phyloP scores from a whole-genome alignment of 2,888 invertebrate genomes.

The Drosophila prostipennis region DNA sequence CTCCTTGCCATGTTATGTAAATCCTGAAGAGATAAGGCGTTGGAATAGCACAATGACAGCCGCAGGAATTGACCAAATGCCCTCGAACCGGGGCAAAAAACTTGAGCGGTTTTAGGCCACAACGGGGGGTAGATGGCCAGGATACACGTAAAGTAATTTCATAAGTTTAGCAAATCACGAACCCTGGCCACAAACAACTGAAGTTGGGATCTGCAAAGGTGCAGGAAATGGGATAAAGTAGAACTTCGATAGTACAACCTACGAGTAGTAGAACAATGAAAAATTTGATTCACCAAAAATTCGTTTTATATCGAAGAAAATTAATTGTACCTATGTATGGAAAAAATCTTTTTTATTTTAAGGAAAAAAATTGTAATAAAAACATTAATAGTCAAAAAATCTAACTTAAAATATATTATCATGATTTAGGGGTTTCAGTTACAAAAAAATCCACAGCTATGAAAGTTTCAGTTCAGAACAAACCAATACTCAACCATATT shows the following conservation, averaged over 20 bases:
- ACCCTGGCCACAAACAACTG: slow-evolving; percentile 74
- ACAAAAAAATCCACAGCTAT: too few species aligned
- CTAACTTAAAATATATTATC: too few species aligned
- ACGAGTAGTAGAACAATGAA: too few species aligned
- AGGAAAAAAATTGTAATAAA: too few species aligned
- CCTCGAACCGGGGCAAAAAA: slow-evolving; percentile 43
- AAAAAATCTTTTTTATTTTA: too few species aligned
- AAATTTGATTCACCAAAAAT: background rate
- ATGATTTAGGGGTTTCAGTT: too few species aligned
- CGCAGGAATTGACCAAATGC: slow-evolving; percentile 75
- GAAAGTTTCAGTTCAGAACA: too few species aligned
- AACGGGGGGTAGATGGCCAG: slow-evolving; percentile 34
- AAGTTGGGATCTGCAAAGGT: slow-evolving; percentile 21
- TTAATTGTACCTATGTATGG: too few species aligned
- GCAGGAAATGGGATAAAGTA: slow-evolving; percentile 2
- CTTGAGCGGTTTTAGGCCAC: slow-evolving; percentile 28
- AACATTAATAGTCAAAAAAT: too few species aligned
- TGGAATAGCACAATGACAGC: slow-evolving; percentile 82
- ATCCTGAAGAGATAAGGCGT: slow-evolving; percentile 83
- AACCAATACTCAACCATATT: background rate
- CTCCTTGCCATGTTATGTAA: slow-evolving; percentile 72
- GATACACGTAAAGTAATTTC: slow-evolving; percentile 81
- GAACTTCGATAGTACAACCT: background rate
- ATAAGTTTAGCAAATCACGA: slow-evolving; percentile 81
- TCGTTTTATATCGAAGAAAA: background rate